Percentiles rank a stretch among this genome's conserved stretches.
Conservation (phyloP, 2,888 invertebrate genomes). For the Apamea sordens region DNA sequence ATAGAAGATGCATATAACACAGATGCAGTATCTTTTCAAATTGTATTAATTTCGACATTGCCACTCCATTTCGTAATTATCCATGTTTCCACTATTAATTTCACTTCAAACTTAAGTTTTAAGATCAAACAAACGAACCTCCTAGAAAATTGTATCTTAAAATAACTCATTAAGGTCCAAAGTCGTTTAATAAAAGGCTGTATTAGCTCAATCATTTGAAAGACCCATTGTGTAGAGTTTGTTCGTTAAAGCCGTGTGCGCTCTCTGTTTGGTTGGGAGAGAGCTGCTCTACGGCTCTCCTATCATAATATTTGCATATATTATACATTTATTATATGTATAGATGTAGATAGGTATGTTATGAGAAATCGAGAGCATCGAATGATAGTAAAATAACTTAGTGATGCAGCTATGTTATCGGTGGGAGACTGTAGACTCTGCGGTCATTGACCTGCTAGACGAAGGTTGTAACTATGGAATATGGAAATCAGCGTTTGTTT, state of each 20-base stretch:
- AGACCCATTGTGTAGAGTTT: conserved; percentile 60
- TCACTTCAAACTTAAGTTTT: conserved; percentile 28
- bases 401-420: conserved; percentile 23
- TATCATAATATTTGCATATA: conserved; percentile 56
- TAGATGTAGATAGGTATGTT: conserved; percentile 1
- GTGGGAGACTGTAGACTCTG: not conserved
- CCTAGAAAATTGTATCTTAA: conserved; percentile 28
- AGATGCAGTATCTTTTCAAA: not conserved
- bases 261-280: conserved; percentile 65
- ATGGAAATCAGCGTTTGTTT: conserved; percentile 16
- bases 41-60: not conserved
- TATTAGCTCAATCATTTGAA: conserved; percentile 60
- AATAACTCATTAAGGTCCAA: conserved; percentile 26
- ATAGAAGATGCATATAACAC: not conserved
- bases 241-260: conserved; percentile 56
- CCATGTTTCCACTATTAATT: conserved; percentile 19
- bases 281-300: conserved; percentile 49
- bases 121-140: conserved; percentile 8
- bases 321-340: conserved; percentile 21
- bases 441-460: conserved; percentile 21
- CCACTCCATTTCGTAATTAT: conserved; percentile 30
- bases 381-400: conserved; percentile 17
- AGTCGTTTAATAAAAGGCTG: conserved; percentile 12
- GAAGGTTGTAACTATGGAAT: conserved; percentile 6
- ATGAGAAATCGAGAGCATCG: conserved; percentile 43